Conservation (phyloP, 1,140 invertebrate species). For the Gonioctena quinquepunctata region DNA sequence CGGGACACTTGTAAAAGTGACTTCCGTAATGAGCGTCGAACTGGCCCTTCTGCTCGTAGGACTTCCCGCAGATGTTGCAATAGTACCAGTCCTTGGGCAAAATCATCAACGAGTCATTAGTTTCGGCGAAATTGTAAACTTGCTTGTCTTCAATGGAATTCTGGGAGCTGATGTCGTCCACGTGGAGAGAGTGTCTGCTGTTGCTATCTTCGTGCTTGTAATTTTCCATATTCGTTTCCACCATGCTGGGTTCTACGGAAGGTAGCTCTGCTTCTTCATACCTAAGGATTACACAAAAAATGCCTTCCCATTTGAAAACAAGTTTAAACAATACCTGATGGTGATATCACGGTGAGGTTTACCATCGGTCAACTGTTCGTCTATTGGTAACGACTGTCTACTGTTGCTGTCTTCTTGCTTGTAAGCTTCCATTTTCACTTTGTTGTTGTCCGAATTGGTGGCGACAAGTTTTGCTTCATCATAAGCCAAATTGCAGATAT, state of each 20-base stretch:
- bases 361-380: slow-evolving; percentile 1
- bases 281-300: no score
- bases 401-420: slow-evolving; percentile 25
- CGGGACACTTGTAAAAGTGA: slow-evolving; percentile 58
- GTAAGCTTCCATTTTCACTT: slow-evolving; percentile 19
- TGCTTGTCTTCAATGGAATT: slow-evolving; percentile 9
- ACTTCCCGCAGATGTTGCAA: slow-evolving; percentile 62
- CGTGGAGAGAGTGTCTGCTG: slow-evolving; percentile 19
- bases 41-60: slow-evolving; percentile 55
- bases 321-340: neutral
- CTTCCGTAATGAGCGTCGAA: slow-evolving; percentile 59
- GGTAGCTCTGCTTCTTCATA: slow-evolving; percentile 12
- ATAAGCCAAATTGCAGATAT: slow-evolving; percentile 3
- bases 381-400: slow-evolving; percentile 10
- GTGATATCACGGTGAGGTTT: neutral
- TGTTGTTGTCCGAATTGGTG: slow-evolving; percentile 11
- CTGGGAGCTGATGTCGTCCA: slow-evolving; percentile 18
- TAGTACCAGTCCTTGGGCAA: slow-evolving; percentile 19
- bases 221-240: slow-evolving; percentile 13
- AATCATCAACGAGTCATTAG: neutral
- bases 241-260: neutral
- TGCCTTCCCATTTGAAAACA: neutral
- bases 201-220: slow-evolving; percentile 34
- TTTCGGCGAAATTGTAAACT: slow-evolving; percentile 20
- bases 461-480: slow-evolving; percentile 11